Base-by-base conservation (phyloP, 2,113 vertebrate genomes). In the Heptranchias perlo region DNA sequence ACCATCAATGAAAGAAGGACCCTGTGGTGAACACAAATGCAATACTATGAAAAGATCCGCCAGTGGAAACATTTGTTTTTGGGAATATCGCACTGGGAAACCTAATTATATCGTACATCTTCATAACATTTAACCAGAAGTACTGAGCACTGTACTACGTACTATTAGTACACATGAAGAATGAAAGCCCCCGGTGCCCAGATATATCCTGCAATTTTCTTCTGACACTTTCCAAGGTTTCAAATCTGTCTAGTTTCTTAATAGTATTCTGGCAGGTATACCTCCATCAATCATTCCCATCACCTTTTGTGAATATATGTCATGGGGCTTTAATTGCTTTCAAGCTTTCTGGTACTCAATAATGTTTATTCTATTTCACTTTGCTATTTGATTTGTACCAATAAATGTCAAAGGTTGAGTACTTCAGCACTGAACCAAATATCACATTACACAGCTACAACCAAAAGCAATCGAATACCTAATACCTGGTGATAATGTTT, bases 361-460 rank as follows among this genome's bases (percentile, higher is more conserved):
- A 82, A 82, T 58, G 31, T 91, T 91, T 91, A 54, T 91, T 92
- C 31, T 61, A n/a, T 14, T 61, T 92, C 28, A 61, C 28, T 58
- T 18, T 92, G 52, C 52, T 61, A 92, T 92, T 61, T 58, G 31
- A 92, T 92, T 92, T 92, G 52, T 18, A n/a, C 87, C 54, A 35
- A 92, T 61, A 92, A 92, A 92, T 92, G 87, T 61, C 54, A 92
- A 92, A 58, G 54, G 14, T 58, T 61, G 87, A 61, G 54, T n/a
- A n/a, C 54, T 92, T n/a, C 87, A 91, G 14, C 52, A 61, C 2
- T n/a, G 87, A 92, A 92, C 35, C 87, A 87, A 28, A 49, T 87
- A 54, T 87, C 23, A 11, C 47, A 54, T 76, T 76, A 76, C 31
- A n/a, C 35, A 76, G 11, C 84, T 87, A 52, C 47, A 61, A 92